These are phyloP conservation scores for Apis cerana DNA, from an alignment of 1,140 invertebrate species.

Conservation along the genomic window DNA sequence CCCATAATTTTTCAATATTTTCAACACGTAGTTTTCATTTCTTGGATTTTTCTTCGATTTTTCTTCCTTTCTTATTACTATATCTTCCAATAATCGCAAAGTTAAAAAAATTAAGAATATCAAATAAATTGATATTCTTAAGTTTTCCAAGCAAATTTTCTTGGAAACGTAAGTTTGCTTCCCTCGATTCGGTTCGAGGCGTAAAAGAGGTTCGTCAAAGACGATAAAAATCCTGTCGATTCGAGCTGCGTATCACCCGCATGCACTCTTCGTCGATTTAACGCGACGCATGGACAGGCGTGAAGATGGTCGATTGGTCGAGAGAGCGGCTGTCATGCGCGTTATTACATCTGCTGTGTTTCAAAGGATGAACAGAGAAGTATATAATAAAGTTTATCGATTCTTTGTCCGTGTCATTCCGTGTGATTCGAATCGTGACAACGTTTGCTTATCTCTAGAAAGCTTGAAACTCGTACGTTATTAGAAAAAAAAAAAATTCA, in stretches of 20 bases:
- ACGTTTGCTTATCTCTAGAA: too few relatives aligned
- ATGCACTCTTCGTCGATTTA: conserved; percentile 36
- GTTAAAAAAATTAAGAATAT: too few relatives aligned
- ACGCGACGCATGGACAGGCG: conserved; percentile 35
- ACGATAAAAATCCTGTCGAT: conserved; percentile 11
- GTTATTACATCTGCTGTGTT: conserved; percentile 44
- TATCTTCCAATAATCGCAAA: too few relatives aligned
- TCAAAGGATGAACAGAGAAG: conserved; percentile 20
- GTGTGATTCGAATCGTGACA: conserved; percentile 24
- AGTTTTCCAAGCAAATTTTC: too few relatives aligned
- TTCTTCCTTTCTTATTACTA: too few relatives aligned
- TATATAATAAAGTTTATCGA: conserved; percentile 42
- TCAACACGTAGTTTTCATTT: too few relatives aligned
- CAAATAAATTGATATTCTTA: too few relatives aligned
- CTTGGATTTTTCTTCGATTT: too few relatives aligned
- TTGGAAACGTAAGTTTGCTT: not conserved
- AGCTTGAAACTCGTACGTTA: not conserved
- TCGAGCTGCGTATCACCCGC: conserved; percentile 25
- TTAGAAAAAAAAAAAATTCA: not conserved
- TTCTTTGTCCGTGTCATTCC: not conserved
- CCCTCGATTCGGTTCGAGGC: not conserved
- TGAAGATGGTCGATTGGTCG: conserved; percentile 32
- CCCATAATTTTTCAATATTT: too few relatives aligned
- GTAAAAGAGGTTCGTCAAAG: not conserved
- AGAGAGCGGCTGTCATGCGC: conserved; percentile 44